A percentile compares a stretch with the other conserved stretches of the same genome.
phyloP scores from a whole-genome alignment of 2,113 vertebrate species.

The Centropus unirufus region DNA sequence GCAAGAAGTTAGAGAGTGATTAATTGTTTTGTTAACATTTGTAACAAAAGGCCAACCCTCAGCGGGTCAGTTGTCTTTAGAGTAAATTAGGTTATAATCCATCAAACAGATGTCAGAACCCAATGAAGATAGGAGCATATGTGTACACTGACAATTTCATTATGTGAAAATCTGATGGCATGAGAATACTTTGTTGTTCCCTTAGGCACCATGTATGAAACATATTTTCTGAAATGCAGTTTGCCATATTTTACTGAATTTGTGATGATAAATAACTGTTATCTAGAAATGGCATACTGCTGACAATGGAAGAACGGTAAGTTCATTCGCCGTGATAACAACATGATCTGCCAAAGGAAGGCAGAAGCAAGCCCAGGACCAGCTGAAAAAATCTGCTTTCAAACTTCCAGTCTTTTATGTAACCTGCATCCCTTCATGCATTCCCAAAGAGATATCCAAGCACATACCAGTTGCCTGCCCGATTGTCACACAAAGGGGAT shows the following conservation, averaged over 20 bases:
- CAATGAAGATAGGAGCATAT: background rate
- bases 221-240: conserved; percentile 9
- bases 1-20: conserved; percentile 44
- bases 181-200: background rate
- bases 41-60: conserved; percentile 29
- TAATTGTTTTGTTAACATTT: conserved; percentile 63
- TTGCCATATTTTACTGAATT: conserved; percentile 36
- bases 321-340: background rate
- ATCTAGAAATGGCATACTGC: background rate
- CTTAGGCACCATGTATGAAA: background rate
- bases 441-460: background rate
- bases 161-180: background rate
- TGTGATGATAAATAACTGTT: background rate
- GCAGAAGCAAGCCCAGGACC: background rate
- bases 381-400: background rate
- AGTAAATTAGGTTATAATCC: conserved; percentile 59
- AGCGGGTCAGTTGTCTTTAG: conserved; percentile 12
- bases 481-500: background rate
- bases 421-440: background rate
- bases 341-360: background rate
- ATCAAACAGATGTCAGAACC: conserved; percentile 26
- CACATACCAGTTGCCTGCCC: background rate
- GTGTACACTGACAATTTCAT: conserved; percentile 2
- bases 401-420: background rate
- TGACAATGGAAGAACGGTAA: background rate